Evolutionary conservation across 2,113 vertebrate species (phyloP), one percentile per base, ranked within the genome.

Genomic region (Ursus arctos): DNA sequence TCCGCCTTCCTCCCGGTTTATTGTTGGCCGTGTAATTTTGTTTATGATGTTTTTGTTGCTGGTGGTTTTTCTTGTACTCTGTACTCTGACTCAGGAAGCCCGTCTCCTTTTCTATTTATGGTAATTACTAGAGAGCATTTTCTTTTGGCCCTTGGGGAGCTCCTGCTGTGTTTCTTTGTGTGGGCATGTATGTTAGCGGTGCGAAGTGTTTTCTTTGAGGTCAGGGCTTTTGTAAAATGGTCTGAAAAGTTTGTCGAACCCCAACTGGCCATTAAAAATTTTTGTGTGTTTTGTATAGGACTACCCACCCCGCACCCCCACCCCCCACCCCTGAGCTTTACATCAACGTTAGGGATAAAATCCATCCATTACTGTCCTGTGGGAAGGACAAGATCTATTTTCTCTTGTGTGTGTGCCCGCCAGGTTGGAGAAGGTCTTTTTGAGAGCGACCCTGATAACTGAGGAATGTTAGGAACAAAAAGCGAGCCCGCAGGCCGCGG

Each of bases 91-190:
- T 97, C 51, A 81, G 95, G 95, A 96, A 95, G 88, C 85, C 67
- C 57, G 22, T 79, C 95, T 96, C 76, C 71, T 65, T 96, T 92
- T 92, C 93, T 98, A 79, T 97, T 97, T 96, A 96, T 91, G 94
- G 93, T 95, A 96, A 97, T 97, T 98, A 97, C 97, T 95, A 93
- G 93, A 98, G 74, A 96, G 85, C 65, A 67, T 95, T 97, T 97
- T 97, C 95, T 94, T 97, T 96, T 77, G 88, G 93, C 77, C 65
- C 13, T 6, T 88, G 81, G 85, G 94, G 85, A 89, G 61, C 86
- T 88, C 88, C 88, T 49, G 77, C 88, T 96, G 76, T 47, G 94
- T 92, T 89, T 94, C 94, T 96, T 91, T 97, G 95, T 97, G 93
- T 82, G 61, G 65, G 87, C 74, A 95, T 77, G 55, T 90, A 43